phyloP scores from a whole-genome alignment of 1,140 invertebrate species.

The Thaumatotibia leucotreta region DNA sequence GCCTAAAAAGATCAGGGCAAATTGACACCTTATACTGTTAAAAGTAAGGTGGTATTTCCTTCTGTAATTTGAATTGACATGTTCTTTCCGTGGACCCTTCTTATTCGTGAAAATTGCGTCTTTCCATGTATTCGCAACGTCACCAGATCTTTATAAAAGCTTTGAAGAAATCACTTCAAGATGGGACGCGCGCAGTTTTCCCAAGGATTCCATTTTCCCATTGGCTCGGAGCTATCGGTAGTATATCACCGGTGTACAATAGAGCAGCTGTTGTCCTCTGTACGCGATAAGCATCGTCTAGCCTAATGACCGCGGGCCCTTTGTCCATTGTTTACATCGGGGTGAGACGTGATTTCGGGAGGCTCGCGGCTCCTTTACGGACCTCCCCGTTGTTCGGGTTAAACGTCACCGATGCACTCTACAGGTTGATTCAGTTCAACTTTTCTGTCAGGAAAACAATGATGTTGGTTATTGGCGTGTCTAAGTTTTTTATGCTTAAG shows the following conservation, averaged over 20 bases:
- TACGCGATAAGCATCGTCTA: slow-evolving; percentile 14
- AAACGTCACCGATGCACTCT: not conserved
- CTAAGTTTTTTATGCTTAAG: too few species aligned
- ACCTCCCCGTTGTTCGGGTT: slow-evolving; percentile 12
- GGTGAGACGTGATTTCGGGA: slow-evolving; percentile 18
- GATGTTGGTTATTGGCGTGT: not conserved
- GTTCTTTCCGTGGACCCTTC: too few species aligned
- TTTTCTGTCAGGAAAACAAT: not conserved
- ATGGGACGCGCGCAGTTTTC: not conserved
- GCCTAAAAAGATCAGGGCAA: too few species aligned
- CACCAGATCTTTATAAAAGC: too few species aligned
- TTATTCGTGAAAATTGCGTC: too few species aligned
- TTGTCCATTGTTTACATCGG: slow-evolving; percentile 19
- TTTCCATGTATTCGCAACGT: too few species aligned
- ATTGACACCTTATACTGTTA: too few species aligned
- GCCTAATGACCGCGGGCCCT: slow-evolving; percentile 13
- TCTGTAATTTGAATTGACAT: too few species aligned
- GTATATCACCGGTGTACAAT: not conserved
- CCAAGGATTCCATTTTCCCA: not conserved
- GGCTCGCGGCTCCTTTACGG: slow-evolving; percentile 16
- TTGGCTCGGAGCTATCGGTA: not conserved
- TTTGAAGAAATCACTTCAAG: too few species aligned
- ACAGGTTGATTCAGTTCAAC: not conserved
- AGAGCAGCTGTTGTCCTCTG: not conserved
- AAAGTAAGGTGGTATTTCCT: too few species aligned